Evolutionary conservation across 2,888 invertebrate species (phyloP).

Genomic region (Hyposoter dolosus): DNA sequence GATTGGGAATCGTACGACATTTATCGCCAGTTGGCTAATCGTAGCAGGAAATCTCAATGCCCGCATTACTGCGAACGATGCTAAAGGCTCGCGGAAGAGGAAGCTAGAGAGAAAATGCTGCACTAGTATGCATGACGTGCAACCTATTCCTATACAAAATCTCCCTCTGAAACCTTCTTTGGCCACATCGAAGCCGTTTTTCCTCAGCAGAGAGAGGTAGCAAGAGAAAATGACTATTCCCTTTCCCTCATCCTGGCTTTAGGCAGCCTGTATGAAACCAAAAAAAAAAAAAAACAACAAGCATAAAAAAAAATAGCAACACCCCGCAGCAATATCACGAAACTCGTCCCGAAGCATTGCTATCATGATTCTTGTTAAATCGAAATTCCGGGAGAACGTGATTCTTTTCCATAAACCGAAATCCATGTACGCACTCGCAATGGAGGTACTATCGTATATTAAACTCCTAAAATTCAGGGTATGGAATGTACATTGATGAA

Average conservation of each 20-base stretch:
- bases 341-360: conserved; percentile 26
- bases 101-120: conserved; percentile 60
- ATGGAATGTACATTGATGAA: background rate
- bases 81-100: conserved; percentile 11
- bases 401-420: conserved; percentile 64
- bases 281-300: conserved; percentile 12
- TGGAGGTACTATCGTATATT: conserved; percentile 43
- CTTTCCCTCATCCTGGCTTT: conserved; percentile 57
- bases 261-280: background rate
- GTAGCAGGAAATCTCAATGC: conserved; percentile 77
- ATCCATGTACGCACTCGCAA: conserved; percentile 19
- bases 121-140: conserved; percentile 70
- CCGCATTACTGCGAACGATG: conserved; percentile 70
- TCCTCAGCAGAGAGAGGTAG: conserved; percentile 34
- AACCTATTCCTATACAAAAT: conserved; percentile 42
- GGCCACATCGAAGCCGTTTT: conserved; percentile 41
- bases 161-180: conserved; percentile 37
- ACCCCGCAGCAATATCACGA: conserved; percentile 49
- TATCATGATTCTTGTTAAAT: conserved; percentile 63
- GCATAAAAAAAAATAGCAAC: conserved; percentile 14
- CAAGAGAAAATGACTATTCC: conserved; percentile 68
- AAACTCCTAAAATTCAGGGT: conserved; percentile 7
- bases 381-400: conserved; percentile 66
- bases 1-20: conserved; percentile 55
- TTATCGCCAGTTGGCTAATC: conserved; percentile 80